Percentiles rank a stretch among this genome's conserved stretches.
Conservation (phyloP, 1,140 invertebrate species). For the Dendroctonus ponderosae region DNA sequence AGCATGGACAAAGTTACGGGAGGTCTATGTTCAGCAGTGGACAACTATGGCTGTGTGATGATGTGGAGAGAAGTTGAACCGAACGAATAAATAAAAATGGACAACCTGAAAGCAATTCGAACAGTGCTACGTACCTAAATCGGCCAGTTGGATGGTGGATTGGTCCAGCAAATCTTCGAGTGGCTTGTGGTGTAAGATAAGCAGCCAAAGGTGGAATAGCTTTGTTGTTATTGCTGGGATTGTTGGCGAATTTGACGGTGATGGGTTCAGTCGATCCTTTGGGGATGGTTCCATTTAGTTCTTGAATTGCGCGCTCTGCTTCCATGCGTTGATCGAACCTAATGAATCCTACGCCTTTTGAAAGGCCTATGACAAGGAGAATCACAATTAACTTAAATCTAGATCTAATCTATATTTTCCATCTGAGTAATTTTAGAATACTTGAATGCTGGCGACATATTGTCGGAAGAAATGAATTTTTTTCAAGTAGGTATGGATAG, state of each 20-base stretch:
- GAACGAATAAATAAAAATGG: too few species aligned
- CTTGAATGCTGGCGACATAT: too few species aligned
- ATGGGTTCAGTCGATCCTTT: constrained; percentile 95
- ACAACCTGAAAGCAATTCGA: too few species aligned
- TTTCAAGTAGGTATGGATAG: too few species aligned
- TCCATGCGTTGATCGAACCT: constrained; percentile 97
- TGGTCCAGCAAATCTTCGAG: constrained; percentile 83
- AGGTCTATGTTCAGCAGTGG: too few species aligned
- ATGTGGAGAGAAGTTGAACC: too few species aligned
- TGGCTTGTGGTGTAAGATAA: constrained; percentile 81
- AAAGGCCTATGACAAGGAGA: constrained; percentile 68
- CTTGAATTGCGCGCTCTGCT: constrained; percentile 96
- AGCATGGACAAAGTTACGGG: too few species aligned
- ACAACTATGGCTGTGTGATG: too few species aligned
- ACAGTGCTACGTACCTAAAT: constrained; percentile 69
- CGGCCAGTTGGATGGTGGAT: constrained; percentile 90
- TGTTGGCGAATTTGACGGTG: constrained; percentile 99
- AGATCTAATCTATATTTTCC: too few species aligned
- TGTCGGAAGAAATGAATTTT: too few species aligned
- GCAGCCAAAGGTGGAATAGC: constrained; percentile 88
- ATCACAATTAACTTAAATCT: too few species aligned
- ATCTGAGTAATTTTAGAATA: too few species aligned
- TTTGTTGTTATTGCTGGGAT: constrained; percentile 92
- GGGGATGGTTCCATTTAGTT: constrained; percentile 95
- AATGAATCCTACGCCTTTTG: constrained; percentile 99